These are phyloP conservation scores for Balearica regulorum DNA, from an alignment of 2,797 vertebrate species.

Conservation along the genomic window DNA sequence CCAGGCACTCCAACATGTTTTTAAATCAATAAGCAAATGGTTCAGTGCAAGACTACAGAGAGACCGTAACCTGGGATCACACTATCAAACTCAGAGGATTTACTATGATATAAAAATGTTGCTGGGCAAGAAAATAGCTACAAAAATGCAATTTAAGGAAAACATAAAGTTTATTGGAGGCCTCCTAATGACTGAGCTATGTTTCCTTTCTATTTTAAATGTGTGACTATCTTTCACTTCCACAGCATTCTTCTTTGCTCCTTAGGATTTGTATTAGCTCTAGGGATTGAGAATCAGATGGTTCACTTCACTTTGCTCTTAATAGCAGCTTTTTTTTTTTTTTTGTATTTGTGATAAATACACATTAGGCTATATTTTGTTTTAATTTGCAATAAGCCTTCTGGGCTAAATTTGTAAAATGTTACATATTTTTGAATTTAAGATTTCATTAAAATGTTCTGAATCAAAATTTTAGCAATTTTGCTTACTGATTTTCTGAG, in stretches of 20 bases:
- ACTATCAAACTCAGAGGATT: neutral
- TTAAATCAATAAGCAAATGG: neutral
- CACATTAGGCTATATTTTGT: neutral
- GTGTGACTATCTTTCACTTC: neutral
- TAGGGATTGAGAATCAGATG: neutral
- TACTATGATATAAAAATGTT: neutral
- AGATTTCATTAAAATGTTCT: neutral
- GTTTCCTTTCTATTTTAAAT: neutral
- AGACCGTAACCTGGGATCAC: neutral
- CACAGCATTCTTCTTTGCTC: neutral
- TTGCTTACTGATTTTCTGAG: neutral
- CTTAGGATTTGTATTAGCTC: neutral
- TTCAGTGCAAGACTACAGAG: neutral
- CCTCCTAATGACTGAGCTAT: neutral
- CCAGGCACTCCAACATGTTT: neutral
- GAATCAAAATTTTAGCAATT: neutral
- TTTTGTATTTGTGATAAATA: neutral
- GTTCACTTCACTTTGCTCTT: neutral
- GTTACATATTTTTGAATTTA: neutral
- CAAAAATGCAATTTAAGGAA: neutral
- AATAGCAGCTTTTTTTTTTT: neutral
- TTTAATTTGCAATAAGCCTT: neutral
- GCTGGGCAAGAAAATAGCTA: neutral
- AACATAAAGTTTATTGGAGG: neutral
- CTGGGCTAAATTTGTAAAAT: neutral